Evolutionary conservation across 2,888 invertebrate species (phyloP), one percentile per base, ranked within the genome.

Genomic region (Parapristionchus giblindavisi): DNA sequence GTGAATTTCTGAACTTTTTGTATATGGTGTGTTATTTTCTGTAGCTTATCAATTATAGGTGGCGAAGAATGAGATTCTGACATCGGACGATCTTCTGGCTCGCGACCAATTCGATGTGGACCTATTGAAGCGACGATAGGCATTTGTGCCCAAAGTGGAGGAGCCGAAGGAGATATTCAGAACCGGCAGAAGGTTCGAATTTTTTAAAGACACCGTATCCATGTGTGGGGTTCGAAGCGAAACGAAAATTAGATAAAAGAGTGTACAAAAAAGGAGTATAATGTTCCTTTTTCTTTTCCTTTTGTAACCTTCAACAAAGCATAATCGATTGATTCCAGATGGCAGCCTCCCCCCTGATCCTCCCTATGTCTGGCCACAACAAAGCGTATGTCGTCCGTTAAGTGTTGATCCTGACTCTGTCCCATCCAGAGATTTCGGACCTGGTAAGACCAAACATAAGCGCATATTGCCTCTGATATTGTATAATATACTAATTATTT

Each of bases 271-370:
- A n/a, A n/a, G n/a, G n/a, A n/a, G n/a, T n/a, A n/a, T n/a, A n/a
- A n/a, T n/a, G n/a, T n/a, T n/a, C n/a, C n/a, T n/a, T n/a, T n/a
- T n/a, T n/a, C n/a, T n/a, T n/a, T n/a, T n/a, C n/a, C n/a, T n/a
- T n/a, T n/a, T n/a, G n/a, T n/a, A n/a, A n/a, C n/a, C n/a, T n/a
- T n/a, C n/a, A n/a, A n/a, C n/a, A n/a, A n/a, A n/a, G n/a, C n/a
- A n/a, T n/a, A n/a, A n/a, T n/a, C n/a, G n/a, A n/a, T n/a, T 32
- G 14, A 60, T 6, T 60, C 14, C 52, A 76, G 87, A 34, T 88
- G 88, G 88, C 85, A 87, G 51, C 88, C 88, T 27, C 88, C 88
- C 6, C n/a, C 87, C 87, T 21, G 88, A 88, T 56, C 81, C 82
- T 68, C 87, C 88, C 6, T 88, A 83, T 48, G 78, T 82, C 0